Evolutionary conservation across 2,113 vertebrate genomes (phyloP).

Genomic region (Rhea pennata): DNA sequence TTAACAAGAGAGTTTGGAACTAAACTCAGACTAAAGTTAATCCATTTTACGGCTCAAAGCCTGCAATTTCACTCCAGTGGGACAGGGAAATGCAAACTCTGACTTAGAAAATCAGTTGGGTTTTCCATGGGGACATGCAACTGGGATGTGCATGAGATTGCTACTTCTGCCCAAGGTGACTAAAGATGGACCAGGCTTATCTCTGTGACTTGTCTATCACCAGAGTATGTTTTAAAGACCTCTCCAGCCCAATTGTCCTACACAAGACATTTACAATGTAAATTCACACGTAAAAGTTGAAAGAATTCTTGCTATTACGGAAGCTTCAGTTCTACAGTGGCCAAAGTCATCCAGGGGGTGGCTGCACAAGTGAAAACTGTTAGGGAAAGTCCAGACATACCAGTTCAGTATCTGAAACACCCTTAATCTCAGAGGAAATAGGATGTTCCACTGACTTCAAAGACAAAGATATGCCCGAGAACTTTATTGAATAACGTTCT

Average conservation of each 20-base stretch:
- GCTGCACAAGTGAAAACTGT: neutral
- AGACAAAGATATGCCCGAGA: neutral
- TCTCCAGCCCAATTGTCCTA: neutral
- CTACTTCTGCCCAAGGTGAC: neutral
- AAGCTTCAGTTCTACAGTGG: neutral
- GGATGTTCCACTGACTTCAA: neutral
- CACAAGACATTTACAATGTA: neutral
- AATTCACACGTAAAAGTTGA: neutral
- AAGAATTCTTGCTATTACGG: neutral
- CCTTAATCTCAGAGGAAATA: neutral
- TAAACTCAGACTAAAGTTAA: neutral
- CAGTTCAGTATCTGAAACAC: neutral
- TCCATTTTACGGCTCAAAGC: neutral
- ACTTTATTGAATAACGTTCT: neutral
- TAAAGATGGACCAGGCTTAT: neutral
- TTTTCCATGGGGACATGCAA: neutral
- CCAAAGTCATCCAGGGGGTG: neutral
- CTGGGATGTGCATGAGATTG: neutral
- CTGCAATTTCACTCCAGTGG: neutral
- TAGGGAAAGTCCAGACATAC: neutral
- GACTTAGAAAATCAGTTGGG: neutral
- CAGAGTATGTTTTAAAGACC: neutral
- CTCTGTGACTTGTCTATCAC: neutral
- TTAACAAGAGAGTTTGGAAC: neutral
- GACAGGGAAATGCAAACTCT: neutral